Evolutionary conservation across 2,113 vertebrate species (phyloP).

Genomic region (Colinus virginianus): DNA sequence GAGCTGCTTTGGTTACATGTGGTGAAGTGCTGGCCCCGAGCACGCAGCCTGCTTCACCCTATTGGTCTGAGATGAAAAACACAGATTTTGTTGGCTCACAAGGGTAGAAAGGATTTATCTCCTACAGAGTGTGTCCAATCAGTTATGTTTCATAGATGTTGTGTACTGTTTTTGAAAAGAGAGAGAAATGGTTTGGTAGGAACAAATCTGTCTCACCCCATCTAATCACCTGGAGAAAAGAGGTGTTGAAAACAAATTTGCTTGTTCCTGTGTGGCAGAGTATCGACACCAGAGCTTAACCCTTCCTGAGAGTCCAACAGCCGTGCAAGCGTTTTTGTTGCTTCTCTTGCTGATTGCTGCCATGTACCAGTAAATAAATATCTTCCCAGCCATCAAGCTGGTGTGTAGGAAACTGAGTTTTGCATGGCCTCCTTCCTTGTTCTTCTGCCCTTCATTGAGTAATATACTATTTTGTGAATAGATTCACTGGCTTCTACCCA

Average conservation of each 20-base stretch:
- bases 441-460: not conserved
- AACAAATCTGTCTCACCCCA: constrained; percentile 25
- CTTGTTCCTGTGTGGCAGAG: not conserved
- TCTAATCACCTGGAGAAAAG: constrained; percentile 21
- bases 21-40: constrained; percentile 33
- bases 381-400: not conserved
- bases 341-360: not conserved
- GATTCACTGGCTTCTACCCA: not conserved
- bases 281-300: not conserved
- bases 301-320: not conserved
- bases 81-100: constrained; percentile 30
- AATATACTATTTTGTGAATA: not conserved
- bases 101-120: constrained; percentile 41
- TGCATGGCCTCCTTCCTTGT: not conserved
- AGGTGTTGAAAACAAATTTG: constrained; percentile 56
- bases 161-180: constrained; percentile 15
- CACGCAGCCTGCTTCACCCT: not conserved
- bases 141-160: constrained; percentile 1
- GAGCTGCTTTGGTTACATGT: not conserved
- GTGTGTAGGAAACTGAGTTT: constrained; percentile 12
- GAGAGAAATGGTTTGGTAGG: constrained; percentile 30
- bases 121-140: constrained; percentile 37
- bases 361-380: constrained; percentile 14
- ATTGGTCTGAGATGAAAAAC: constrained; percentile 33
- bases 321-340: not conserved